Evolutionary conservation across 2,888 invertebrate genomes (phyloP).

Genomic region (Acleris sparsana): DNA sequence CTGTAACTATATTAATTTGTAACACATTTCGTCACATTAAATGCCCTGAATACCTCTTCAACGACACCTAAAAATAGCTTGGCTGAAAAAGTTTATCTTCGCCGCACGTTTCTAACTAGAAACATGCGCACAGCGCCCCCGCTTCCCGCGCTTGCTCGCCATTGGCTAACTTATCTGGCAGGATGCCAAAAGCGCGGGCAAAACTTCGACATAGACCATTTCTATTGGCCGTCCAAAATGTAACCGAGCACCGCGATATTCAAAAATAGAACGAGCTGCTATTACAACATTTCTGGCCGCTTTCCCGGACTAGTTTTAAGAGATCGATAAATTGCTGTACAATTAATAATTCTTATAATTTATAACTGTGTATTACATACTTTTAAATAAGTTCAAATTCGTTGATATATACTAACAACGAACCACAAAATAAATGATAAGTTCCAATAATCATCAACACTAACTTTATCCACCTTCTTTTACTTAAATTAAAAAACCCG

Average conservation of each 20-base stretch:
- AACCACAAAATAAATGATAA: neutral
- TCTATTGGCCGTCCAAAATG: constrained; percentile 69
- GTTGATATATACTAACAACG: neutral
- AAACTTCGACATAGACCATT: constrained; percentile 60
- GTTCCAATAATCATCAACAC: neutral
- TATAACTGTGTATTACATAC: neutral
- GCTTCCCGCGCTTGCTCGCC: constrained; percentile 61
- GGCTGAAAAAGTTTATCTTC: constrained; percentile 53
- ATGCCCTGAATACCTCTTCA: neutral
- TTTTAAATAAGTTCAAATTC: neutral
- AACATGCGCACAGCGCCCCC: constrained; percentile 62
- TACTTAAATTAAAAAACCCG: constrained; percentile 33
- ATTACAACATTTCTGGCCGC: constrained; percentile 57
- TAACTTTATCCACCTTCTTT: neutral
- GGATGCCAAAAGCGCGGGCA: constrained; percentile 76
- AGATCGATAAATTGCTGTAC: constrained; percentile 7
- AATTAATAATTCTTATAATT: neutral
- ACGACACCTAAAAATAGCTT: constrained; percentile 52
- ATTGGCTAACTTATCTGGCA: constrained; percentile 72
- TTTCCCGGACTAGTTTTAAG: constrained; percentile 39
- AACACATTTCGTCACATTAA: neutral
- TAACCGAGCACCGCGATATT: constrained; percentile 82
- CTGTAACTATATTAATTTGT: too few species aligned
- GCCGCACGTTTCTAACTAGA: constrained; percentile 42
- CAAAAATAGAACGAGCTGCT: constrained; percentile 75